Evolutionary conservation across 2,113 vertebrate genomes (phyloP).

Genomic region (Cololabis saira): DNA sequence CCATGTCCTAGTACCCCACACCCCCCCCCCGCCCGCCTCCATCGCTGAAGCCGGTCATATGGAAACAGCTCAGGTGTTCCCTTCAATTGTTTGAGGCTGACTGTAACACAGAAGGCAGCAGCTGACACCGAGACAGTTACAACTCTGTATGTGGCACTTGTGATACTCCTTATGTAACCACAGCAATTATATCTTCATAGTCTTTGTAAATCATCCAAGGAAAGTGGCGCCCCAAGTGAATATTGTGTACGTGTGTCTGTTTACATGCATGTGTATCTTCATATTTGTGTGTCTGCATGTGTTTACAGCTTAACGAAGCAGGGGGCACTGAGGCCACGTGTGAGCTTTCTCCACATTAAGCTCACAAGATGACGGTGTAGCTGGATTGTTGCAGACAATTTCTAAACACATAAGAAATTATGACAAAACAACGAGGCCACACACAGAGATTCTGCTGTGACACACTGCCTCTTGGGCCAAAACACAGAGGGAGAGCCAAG

Average conservation of each 20-base stretch:
- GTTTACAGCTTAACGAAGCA: conserved; percentile 48
- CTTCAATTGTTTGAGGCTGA: conserved; percentile 50
- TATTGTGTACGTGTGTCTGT: conserved; percentile 35
- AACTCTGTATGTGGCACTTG: conserved; percentile 40
- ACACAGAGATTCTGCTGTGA: conserved; percentile 73
- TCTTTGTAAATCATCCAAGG: conserved; percentile 41
- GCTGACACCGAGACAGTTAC: conserved; percentile 25
- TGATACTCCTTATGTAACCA: conserved; percentile 57
- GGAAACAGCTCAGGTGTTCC: conserved; percentile 75
- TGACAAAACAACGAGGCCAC: conserved; percentile 82
- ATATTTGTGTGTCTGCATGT: conserved; percentile 41
- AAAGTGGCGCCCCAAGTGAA: conserved; percentile 19
- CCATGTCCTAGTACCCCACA: conserved; percentile 58
- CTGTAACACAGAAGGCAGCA: conserved; percentile 42
- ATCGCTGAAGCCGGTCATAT: conserved; percentile 48
- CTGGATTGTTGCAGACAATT: conserved; percentile 75
- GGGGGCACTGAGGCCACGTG: conserved; percentile 45
- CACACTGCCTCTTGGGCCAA: conserved; percentile 56
- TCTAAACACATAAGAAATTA: conserved; percentile 80
- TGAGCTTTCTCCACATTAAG: conserved; percentile 53
- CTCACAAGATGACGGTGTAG: conserved; percentile 67
- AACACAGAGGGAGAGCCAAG: conserved; percentile 55
- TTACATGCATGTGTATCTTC: conserved; percentile 37
- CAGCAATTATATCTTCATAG: conserved; percentile 57
- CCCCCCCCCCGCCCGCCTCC: conserved; percentile 17